phyloP scores from a whole-genome alignment of 2,888 invertebrate genomes.

The Acrocyrtus sp. region DNA sequence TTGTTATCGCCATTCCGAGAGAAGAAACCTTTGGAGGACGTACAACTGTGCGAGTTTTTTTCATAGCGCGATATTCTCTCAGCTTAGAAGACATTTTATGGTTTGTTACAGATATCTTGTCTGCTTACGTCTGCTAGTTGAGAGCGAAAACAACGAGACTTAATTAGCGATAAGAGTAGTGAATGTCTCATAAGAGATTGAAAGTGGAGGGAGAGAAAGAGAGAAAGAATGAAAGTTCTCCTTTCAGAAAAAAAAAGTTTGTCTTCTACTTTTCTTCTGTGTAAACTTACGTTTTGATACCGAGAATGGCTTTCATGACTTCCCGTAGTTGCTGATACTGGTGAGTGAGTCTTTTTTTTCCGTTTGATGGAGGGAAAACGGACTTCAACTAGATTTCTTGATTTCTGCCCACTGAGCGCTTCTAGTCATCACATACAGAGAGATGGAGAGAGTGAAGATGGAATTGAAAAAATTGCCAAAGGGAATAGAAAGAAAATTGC shows the following conservation, averaged over 20 bases:
- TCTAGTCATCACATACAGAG: too few species aligned
- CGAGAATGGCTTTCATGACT: too few species aligned
- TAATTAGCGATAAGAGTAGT: slow-evolving; percentile 47
- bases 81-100: background rate
- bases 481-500: background rate
- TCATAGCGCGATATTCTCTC: background rate
- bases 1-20: background rate
- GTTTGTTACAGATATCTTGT: background rate
- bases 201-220: slow-evolving; percentile 16
- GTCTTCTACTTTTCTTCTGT: too few species aligned
- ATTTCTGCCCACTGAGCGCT: background rate
- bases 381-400: background rate
- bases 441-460: background rate
- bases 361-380: background rate
- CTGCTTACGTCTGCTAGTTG: background rate
- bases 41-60: background rate
- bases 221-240: slow-evolving; percentile 29
- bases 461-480: background rate
- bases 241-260: slow-evolving; percentile 23
- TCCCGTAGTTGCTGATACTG: too few species aligned
- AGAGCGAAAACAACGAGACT: slow-evolving; percentile 41
- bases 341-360: too few species aligned
- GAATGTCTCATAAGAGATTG: slow-evolving; percentile 50
- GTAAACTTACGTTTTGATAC: too few species aligned
- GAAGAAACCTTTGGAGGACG: background rate